These are phyloP conservation scores for Microctonus brassicae DNA, from an alignment of 2,888 invertebrate species.

Conservation along the genomic window DNA sequence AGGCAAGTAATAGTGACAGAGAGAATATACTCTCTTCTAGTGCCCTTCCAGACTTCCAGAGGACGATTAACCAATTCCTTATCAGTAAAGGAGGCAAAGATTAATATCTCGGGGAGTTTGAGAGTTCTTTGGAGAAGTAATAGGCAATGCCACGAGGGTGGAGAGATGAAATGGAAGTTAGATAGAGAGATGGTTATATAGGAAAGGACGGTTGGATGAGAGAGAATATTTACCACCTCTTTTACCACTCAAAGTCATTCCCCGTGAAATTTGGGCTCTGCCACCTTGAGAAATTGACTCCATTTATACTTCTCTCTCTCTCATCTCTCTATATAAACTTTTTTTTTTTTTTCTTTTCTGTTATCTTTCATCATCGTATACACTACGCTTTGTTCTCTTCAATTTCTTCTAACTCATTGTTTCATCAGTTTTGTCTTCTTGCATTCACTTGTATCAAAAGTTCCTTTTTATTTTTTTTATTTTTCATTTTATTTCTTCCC, in stretches of 20 bases:
- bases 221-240: conserved; percentile 33
- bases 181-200: conserved; percentile 1
- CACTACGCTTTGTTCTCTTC: conserved; percentile 33
- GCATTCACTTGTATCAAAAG: conserved; percentile 16
- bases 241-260: conserved; percentile 40
- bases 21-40: neutral
- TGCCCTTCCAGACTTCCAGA: conserved; percentile 24
- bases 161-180: conserved; percentile 2
- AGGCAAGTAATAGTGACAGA: neutral
- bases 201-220: neutral
- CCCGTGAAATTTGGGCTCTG: conserved; percentile 50
- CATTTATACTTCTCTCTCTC: conserved; percentile 18
- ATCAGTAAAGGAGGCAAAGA: conserved; percentile 34
- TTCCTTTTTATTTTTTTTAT: neutral
- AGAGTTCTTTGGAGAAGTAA: conserved; percentile 31
- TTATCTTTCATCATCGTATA: conserved; percentile 36
- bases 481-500: too few species aligned
- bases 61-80: conserved; percentile 38
- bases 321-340: conserved; percentile 16
- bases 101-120: conserved; percentile 37
- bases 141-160: conserved; percentile 7
- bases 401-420: neutral
- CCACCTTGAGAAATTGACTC: conserved; percentile 16
- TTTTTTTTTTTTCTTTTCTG: conserved; percentile 25
- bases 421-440: conserved; percentile 20